phyloP scores from a whole-genome alignment of 2,888 invertebrate species.

The Dorcus hopei region DNA sequence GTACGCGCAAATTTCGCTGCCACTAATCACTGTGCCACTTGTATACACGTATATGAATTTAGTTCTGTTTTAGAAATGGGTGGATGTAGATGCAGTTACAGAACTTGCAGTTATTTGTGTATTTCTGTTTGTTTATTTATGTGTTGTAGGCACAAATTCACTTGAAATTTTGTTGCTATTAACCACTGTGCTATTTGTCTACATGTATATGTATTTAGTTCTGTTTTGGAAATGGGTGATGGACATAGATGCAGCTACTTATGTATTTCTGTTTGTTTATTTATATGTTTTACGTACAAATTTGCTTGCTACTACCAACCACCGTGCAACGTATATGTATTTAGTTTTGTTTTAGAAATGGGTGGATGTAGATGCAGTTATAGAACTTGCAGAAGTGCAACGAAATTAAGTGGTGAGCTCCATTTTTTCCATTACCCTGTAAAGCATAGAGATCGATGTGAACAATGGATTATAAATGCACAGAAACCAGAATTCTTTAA shows the following conservation, averaged over 20 bases:
- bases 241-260: conserved; percentile 55
- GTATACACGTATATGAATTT: too few species aligned
- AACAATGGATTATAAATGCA: conserved; percentile 58
- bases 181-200: too few species aligned
- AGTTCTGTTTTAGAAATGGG: conserved; percentile 50
- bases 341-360: conserved; percentile 43
- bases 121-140: too few species aligned
- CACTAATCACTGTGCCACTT: too few species aligned
- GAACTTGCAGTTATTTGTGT: conserved; percentile 47
- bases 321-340: too few species aligned
- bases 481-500: conserved; percentile 53
- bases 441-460: conserved; percentile 57
- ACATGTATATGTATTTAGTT: background rate
- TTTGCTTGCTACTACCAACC: too few species aligned
- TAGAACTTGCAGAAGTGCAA: conserved; percentile 53
- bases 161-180: too few species aligned
- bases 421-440: conserved; percentile 64
- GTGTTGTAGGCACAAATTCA: too few species aligned
- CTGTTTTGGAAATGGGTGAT: conserved; percentile 49
- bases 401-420: conserved; percentile 49
- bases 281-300: too few species aligned
- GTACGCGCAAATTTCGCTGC: too few species aligned
- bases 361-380: conserved; percentile 61
- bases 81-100: conserved; percentile 59
- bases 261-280: too few species aligned